Evolutionary conservation across 64 coral and sea anemone genomes (phyloP), one percentile per base, ranked within the genome.

Genomic region (Acropora tenuis): DNA sequence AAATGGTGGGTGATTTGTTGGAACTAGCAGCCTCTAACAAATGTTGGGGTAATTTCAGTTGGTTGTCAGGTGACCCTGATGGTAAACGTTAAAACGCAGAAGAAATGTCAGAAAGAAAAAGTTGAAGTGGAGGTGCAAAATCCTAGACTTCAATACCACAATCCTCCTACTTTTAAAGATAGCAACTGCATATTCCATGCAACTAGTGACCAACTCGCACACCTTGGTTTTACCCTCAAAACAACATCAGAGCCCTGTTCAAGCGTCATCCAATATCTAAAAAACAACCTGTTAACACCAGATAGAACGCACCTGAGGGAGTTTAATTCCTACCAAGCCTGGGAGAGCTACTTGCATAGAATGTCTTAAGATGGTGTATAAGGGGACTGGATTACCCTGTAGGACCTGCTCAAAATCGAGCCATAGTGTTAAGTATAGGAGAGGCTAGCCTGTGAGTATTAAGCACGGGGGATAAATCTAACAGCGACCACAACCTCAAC

Each of bases 171-270:
- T 2, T 63, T 72, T 43, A 75, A 57, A 75, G 72, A 87, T 87
- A 47, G 76, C 1, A 78, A 78, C 88, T 89, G 88, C 57, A 47
- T 89, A 19, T 79, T 89, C 41, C 88, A 89, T 60, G 88, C 88
- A 79, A 15, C 79, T 59, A 89, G 88, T 80, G 88, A 79, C 76
- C 88, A 89, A 77, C 88, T 89, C 8, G 47, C 47, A 41, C 48
- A 76, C 16, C 43, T 79, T 20, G 63, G 45, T 48, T 60, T 49
- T 1, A 44, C 87, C 13, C 30, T 19, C 17, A 75, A 63, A 12
- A 69, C 75, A 10, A n/a, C 43, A 19, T 15, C 12, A 11, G 75
- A 78, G 15, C 61, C 79, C 43, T 43, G 88, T 43, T 40, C 43
- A 17, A 15, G 52, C 74, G 53, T 88, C 52, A 48, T 88, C 20